phyloP scores from a whole-genome alignment of 1,140 invertebrate species.

The Sycobia sp. region DNA sequence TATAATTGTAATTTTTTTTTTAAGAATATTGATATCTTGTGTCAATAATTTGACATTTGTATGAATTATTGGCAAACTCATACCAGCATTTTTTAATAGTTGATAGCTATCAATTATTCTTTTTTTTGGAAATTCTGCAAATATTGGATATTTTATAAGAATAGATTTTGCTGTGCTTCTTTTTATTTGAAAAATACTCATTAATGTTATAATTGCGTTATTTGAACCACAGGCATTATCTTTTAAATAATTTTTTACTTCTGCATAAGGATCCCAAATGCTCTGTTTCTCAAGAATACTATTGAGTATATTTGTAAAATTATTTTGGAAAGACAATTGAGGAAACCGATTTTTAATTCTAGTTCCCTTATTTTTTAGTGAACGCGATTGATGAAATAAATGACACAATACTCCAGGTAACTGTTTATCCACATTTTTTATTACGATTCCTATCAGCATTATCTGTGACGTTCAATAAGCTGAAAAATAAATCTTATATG shows the following conservation, averaged over 20 bases:
- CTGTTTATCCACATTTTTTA: slow-evolving; percentile 1
- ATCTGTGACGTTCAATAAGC: too few relatives aligned
- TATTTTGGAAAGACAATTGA: background rate
- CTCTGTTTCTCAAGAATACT: background rate
- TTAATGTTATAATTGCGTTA: background rate
- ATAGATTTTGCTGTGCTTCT: background rate
- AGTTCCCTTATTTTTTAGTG: background rate
- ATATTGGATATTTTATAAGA: background rate
- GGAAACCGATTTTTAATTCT: background rate
- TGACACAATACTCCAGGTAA: background rate
- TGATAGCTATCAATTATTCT: background rate
- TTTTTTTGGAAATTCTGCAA: background rate
- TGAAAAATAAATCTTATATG: too few relatives aligned
- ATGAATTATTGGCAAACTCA: background rate
- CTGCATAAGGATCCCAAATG: background rate
- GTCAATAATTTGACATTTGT: background rate
- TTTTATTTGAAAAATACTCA: background rate
- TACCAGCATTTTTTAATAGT: background rate
- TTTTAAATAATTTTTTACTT: background rate
- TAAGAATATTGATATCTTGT: background rate
- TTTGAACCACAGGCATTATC: background rate
- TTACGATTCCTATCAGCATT: background rate
- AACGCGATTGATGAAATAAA: background rate
- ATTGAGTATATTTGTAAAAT: slow-evolving; percentile 9
- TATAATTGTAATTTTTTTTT: background rate